phyloP scores from a whole-genome alignment of 2,797 vertebrate species.

The Taenioides sp. region DNA sequence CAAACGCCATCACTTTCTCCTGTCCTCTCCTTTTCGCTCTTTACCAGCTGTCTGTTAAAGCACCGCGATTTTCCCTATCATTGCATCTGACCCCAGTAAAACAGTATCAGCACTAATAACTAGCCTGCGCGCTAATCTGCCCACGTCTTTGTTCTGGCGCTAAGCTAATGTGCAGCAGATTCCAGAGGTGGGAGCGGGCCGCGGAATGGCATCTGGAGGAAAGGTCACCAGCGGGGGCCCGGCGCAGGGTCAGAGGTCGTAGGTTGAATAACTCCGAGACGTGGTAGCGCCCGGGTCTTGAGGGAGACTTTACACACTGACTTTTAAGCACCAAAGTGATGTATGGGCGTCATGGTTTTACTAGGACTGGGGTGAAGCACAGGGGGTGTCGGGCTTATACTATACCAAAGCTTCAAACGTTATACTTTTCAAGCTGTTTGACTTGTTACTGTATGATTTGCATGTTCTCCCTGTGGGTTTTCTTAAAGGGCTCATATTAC shows the following conservation, averaged over 20 bases:
- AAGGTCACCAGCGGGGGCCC: conserved; percentile 79
- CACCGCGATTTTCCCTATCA: conserved; percentile 66
- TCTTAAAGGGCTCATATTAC: not conserved
- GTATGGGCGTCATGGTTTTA: not conserved
- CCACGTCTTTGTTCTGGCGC: conserved; percentile 62
- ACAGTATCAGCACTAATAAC: conserved; percentile 77
- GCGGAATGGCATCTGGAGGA: conserved; percentile 81
- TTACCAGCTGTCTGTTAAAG: conserved; percentile 17
- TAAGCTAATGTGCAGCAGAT: conserved; percentile 81
- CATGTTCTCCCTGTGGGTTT: not conserved
- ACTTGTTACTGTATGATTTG: not conserved
- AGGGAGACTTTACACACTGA: conserved; percentile 71
- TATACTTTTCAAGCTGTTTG: not conserved
- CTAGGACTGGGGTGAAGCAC: not conserved
- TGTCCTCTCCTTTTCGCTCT: not conserved
- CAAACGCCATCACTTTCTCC: not conserved
- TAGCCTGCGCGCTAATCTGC: conserved; percentile 66
- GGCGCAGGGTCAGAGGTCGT: conserved; percentile 86
- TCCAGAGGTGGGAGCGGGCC: conserved; percentile 79
- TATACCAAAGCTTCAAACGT: not conserved
- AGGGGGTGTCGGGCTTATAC: not conserved
- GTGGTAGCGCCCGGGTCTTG: conserved; percentile 77
- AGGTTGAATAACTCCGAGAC: conserved; percentile 87
- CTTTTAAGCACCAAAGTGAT: conserved; percentile 31
- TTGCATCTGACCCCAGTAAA: conserved; percentile 77